Percentiles rank a stretch among this genome's conserved stretches.
Conservation (phyloP, 92 coral and sea anemone species). For the Montipora capitata region DNA sequence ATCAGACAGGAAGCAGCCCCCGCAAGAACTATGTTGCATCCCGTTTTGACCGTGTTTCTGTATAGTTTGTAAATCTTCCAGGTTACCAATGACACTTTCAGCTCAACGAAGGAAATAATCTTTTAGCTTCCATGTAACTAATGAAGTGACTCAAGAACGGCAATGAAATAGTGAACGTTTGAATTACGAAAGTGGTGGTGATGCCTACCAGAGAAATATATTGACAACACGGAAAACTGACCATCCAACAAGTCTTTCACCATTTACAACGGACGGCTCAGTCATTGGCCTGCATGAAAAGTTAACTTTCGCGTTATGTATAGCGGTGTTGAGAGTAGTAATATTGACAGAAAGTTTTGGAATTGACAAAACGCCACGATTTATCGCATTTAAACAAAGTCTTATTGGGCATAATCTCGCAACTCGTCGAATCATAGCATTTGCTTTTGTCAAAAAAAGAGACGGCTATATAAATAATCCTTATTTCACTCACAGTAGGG, state of each 20-base stretch:
- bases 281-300: no score
- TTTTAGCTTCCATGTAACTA: background rate
- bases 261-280: no score
- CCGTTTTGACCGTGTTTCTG: background rate
- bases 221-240: background rate
- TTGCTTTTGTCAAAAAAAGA: background rate
- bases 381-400: background rate
- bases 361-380: background rate
- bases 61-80: background rate
- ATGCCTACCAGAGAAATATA: background rate
- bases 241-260: background rate
- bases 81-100: background rate
- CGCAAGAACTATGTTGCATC: background rate
- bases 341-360: background rate
- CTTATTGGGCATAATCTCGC: no score
- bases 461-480: no score
- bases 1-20: background rate
- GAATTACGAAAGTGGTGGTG: background rate
- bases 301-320: no score
- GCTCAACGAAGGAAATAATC: background rate
- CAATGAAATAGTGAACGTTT: no score
- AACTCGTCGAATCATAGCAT: background rate
- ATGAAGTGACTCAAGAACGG: no score
- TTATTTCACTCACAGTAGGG: background rate
- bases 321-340: no score